A percentile compares a stretch with the other conserved stretches of the same genome.
phyloP scores from a whole-genome alignment of 2,113 vertebrate genomes.

The Ginglymostoma cirratum region DNA sequence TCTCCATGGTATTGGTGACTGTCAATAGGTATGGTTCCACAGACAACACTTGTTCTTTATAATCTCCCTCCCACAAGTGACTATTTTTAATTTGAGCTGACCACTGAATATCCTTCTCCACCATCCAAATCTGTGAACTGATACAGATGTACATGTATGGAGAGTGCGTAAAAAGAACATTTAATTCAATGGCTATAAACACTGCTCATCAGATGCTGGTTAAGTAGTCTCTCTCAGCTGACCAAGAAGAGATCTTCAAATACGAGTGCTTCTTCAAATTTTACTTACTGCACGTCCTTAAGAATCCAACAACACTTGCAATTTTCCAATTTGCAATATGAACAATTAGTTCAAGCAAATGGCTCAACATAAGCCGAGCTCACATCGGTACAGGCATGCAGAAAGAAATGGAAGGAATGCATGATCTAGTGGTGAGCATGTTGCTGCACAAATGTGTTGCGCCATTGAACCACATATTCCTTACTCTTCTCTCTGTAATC shows the following conservation, averaged over 20 bases:
- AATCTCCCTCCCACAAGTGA: no score
- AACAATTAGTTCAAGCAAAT: background rate
- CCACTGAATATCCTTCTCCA: no score
- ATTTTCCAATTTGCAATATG: background rate
- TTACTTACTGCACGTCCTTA: background rate
- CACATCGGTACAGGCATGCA: background rate
- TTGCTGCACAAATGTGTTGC: background rate
- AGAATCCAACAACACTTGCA: background rate
- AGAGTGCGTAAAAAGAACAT: no score
- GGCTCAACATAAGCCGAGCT: no score
- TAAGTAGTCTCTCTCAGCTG: background rate
- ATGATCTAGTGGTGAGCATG: background rate
- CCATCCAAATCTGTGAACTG: no score
- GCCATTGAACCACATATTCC: background rate
- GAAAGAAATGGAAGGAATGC: background rate
- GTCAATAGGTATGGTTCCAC: no score
- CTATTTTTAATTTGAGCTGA: no score
- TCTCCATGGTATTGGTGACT: background rate
- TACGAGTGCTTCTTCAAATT: background rate
- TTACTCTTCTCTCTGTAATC: background rate
- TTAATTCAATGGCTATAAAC: background rate
- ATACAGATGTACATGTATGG: no score
- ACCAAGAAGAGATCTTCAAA: background rate
- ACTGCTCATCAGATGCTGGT: background rate
- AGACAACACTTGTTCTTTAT: no score